Conservation (phyloP, 1,140 invertebrate genomes). For the Globodera rostochiensis region DNA sequence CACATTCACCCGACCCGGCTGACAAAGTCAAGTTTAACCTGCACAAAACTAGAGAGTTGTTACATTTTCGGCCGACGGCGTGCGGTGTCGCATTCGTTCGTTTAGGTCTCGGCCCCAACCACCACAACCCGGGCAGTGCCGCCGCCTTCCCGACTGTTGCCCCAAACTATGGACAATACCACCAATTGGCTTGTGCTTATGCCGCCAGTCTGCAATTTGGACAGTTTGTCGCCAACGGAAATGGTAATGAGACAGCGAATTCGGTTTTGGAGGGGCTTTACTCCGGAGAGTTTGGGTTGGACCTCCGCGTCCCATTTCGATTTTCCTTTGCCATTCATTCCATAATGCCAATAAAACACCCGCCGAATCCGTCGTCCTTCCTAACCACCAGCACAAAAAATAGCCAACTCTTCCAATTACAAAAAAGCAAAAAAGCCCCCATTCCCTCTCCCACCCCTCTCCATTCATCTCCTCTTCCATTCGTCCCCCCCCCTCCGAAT, state of each 20-base stretch:
- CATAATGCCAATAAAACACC: neutral
- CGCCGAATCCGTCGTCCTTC: neutral
- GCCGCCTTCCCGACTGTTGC: neutral
- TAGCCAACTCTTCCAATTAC: neutral
- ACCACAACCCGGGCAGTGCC: neutral
- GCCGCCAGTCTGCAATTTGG: neutral
- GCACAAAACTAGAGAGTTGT: neutral
- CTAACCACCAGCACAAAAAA: neutral
- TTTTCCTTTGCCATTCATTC: neutral
- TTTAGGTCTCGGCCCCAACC: neutral
- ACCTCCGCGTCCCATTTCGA: neutral
- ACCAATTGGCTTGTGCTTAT: neutral
- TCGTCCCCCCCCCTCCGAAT: neutral
- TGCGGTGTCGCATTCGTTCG: neutral
- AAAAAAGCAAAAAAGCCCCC: neutral
- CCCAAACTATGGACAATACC: neutral
- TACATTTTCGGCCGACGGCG: neutral
- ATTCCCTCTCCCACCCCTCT: neutral
- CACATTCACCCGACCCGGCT: no score
- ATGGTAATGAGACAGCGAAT: neutral
- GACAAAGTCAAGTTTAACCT: neutral
- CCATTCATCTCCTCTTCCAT: neutral
- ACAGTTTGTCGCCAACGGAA: neutral
- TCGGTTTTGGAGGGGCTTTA: no score
- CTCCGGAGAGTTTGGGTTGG: no score